phyloP scores from a whole-genome alignment of 1,140 invertebrate species.

The Drosophila setifemur region DNA sequence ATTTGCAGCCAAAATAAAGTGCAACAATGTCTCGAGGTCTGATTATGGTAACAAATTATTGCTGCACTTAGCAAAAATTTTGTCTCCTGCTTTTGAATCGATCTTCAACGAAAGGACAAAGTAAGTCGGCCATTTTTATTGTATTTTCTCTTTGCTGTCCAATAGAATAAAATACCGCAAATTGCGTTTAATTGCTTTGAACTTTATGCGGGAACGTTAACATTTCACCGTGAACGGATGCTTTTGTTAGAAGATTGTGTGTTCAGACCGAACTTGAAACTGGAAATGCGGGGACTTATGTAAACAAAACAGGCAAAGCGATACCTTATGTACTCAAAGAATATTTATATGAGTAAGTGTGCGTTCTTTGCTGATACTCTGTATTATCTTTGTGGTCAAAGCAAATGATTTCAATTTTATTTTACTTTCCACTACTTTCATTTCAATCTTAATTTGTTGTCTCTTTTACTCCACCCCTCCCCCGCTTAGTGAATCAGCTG shows the following conservation, averaged over 20 bases:
- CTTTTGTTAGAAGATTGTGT: constrained; percentile 34
- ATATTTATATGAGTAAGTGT: constrained; percentile 2
- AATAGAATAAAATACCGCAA: constrained; percentile 13
- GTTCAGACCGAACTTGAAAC: constrained; percentile 42
- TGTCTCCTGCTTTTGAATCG: constrained; percentile 13
- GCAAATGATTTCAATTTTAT: constrained; percentile 72
- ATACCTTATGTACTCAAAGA: constrained; percentile 11
- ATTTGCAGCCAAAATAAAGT: constrained; percentile 47
- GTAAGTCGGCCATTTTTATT: constrained; percentile 77
- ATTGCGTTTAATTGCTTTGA: constrained; percentile 52
- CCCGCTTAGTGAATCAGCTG: constrained; percentile 57
- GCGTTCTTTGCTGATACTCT: constrained; percentile 5
- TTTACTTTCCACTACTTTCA: constrained; percentile 55
- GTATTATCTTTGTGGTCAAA: constrained; percentile 43
- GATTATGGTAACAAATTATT: constrained; percentile 47
- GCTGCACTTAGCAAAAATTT: constrained; percentile 20
- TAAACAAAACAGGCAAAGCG: constrained; percentile 15
- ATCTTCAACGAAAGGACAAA: constrained; percentile 45
- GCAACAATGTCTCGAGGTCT: constrained; percentile 53
- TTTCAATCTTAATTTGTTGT: constrained; percentile 34
- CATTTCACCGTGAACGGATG: constrained; percentile 15
- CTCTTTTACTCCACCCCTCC: constrained; percentile 28
- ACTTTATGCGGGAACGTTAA: constrained; percentile 37
- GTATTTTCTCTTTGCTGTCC: constrained; percentile 12
- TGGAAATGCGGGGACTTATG: constrained; percentile 34